These are phyloP conservation scores for Esox lucius DNA, from an alignment of 2,797 vertebrate species.

Conservation along the genomic window DNA sequence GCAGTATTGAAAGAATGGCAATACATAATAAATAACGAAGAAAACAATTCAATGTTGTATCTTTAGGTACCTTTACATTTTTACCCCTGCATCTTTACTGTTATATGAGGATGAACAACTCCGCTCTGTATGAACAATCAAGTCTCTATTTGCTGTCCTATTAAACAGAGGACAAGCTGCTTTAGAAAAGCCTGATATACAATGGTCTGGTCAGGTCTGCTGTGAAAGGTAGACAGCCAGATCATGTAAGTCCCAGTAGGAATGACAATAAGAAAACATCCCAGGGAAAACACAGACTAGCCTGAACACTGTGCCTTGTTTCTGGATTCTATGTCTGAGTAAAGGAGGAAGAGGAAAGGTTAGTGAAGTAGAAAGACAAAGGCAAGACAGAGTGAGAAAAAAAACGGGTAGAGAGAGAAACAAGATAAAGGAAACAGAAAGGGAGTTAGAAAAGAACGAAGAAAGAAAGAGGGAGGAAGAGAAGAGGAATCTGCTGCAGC, in stretches of 20 bases:
- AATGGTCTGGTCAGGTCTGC: conserved; percentile 45
- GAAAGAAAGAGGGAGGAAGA: conserved; percentile 16
- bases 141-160: conserved; percentile 62
- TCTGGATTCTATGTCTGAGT: conserved; percentile 26
- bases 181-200: conserved; percentile 49
- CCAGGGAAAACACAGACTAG: conserved; percentile 32
- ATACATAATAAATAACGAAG: too few species aligned
- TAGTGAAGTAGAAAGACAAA: neutral
- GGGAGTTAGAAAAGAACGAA: conserved; percentile 1
- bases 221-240: conserved; percentile 58
- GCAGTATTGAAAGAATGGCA: too few species aligned
- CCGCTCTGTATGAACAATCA: conserved; percentile 47
- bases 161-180: conserved; percentile 56
- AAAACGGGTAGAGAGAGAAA: neutral
- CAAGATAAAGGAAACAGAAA: neutral
- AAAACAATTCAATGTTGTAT: neutral
- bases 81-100: conserved; percentile 26
- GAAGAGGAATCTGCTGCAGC: conserved; percentile 60
- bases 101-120: conserved; percentile 42
- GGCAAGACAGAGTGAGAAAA: conserved; percentile 15
- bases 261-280: conserved; percentile 47
- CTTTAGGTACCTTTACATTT: neutral
- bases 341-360: conserved; percentile 14
- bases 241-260: conserved; percentile 50
- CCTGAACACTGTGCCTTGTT: conserved; percentile 31